phyloP scores from a whole-genome alignment of 2,113 vertebrate species.

The Opisthocomus hoazin region DNA sequence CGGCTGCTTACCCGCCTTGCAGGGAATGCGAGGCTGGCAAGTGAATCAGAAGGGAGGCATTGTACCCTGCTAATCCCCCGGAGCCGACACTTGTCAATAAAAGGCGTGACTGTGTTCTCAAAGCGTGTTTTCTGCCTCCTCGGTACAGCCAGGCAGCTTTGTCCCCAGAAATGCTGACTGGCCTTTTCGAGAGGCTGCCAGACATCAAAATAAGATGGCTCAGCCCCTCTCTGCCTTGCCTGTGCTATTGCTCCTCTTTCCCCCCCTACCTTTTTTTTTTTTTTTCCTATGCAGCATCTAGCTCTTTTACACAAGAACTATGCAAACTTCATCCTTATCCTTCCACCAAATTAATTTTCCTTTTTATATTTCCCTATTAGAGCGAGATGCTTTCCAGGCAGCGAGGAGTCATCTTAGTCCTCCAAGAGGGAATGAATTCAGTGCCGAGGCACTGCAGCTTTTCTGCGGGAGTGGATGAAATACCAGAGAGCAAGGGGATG shows the following conservation, averaged over 20 bases:
- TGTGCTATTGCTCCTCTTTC: rapidly evolving
- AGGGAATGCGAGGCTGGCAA: not conserved
- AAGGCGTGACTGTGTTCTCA: not conserved
- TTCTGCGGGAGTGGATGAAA: not conserved
- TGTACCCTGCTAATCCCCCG: not conserved
- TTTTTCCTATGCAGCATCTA: not conserved
- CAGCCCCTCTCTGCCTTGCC: rapidly evolving
- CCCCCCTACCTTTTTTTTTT: too few species aligned
- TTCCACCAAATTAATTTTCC: not conserved
- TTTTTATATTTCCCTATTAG: not conserved
- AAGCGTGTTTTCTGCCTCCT: not conserved
- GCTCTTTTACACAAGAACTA: not conserved
- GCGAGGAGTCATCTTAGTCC: not conserved
- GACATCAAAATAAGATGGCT: rapidly evolving
- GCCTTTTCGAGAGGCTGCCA: not conserved
- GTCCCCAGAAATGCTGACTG: not conserved
- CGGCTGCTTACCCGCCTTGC: not conserved
- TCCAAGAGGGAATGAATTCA: not conserved
- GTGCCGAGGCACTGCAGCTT: rapidly evolving
- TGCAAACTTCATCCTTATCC: not conserved
- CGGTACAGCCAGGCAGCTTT: not conserved
- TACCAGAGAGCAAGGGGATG: not conserved
- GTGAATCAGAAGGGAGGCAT: not conserved
- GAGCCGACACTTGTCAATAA: not conserved
- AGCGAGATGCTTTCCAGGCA: not conserved